Evolutionary conservation across 1,140 invertebrate species (phyloP).

Genomic region (Thereuonema tuberculata): DNA sequence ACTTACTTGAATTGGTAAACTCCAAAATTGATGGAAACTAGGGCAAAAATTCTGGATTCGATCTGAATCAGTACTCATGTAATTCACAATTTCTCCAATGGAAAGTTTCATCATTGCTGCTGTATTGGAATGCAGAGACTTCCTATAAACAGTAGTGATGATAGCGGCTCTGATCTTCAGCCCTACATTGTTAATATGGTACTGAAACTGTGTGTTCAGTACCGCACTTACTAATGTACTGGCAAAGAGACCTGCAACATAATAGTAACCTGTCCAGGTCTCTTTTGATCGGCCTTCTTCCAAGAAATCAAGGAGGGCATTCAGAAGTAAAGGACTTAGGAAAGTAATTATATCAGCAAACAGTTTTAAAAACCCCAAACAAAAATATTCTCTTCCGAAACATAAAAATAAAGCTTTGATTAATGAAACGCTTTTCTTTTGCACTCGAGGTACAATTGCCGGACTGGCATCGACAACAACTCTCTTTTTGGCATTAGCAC

Average conservation of each 20-base stretch:
- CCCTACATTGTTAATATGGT: slow-evolving; percentile 65
- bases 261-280: slow-evolving; percentile 55
- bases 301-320: slow-evolving; percentile 63
- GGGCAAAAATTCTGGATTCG: slow-evolving; percentile 88
- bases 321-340: slow-evolving; percentile 74
- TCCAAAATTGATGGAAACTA: slow-evolving; percentile 94
- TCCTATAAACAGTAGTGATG: slow-evolving; percentile 71
- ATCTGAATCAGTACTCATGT: slow-evolving; percentile 92
- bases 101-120: slow-evolving; percentile 37
- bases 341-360: slow-evolving; percentile 68
- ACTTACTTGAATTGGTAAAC: slow-evolving; percentile 77
- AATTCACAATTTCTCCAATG: slow-evolving; percentile 83
- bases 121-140: slow-evolving; percentile 46
- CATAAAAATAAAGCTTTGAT: slow-evolving; percentile 58
- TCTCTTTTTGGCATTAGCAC: background rate
- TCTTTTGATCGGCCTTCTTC: slow-evolving; percentile 49
- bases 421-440: slow-evolving; percentile 42
- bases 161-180: slow-evolving; percentile 74
- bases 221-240: slow-evolving; percentile 53
- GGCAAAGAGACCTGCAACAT: slow-evolving; percentile 54
- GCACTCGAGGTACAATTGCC: slow-evolving; percentile 16
- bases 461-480: slow-evolving; percentile 9
- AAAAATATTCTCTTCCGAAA: slow-evolving; percentile 78
- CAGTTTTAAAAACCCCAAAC: slow-evolving; percentile 74
- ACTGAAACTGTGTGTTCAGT: slow-evolving; percentile 77